Percentiles rank a stretch among this genome's conserved stretches.
These are phyloP conservation scores for Ornithorhynchus anatinus DNA, from an alignment of 2,113 vertebrate species.

Conservation along the genomic window DNA sequence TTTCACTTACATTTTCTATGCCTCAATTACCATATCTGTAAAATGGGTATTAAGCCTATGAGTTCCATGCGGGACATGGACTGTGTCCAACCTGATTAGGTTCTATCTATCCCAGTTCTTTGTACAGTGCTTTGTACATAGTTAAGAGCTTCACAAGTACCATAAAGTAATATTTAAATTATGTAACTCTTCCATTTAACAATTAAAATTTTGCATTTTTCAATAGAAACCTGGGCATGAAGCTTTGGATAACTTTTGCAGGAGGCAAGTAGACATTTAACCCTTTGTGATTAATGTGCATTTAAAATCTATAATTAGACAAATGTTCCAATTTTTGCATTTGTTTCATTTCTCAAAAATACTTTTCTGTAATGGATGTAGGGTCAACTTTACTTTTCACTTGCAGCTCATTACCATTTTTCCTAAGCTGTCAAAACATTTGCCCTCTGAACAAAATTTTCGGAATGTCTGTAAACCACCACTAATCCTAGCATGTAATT, in stretches of 20 bases:
- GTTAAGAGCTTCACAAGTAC: no score
- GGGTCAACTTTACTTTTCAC: background rate
- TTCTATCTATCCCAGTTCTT: no score
- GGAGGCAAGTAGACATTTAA: background rate
- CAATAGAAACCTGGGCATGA: no score
- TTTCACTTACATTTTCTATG: no score
- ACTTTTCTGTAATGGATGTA: background rate
- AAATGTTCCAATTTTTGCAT: background rate
- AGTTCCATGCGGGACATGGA: no score
- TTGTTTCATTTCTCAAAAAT: background rate
- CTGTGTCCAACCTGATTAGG: no score
- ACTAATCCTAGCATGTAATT: background rate
- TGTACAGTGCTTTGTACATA: no score
- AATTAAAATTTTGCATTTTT: no score
- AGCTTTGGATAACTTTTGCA: background rate
- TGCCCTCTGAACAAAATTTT: background rate
- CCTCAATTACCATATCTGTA: no score
- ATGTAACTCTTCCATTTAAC: no score
- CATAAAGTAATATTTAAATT: no score
- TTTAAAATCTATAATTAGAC: background rate
- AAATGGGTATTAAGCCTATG: no score
- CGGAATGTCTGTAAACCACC: background rate
- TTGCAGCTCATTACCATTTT: background rate
- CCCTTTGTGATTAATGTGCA: background rate
- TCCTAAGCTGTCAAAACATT: conserved; percentile 18